phyloP scores from a whole-genome alignment of 2,113 vertebrate genomes.

The Capreolus pygargus region DNA sequence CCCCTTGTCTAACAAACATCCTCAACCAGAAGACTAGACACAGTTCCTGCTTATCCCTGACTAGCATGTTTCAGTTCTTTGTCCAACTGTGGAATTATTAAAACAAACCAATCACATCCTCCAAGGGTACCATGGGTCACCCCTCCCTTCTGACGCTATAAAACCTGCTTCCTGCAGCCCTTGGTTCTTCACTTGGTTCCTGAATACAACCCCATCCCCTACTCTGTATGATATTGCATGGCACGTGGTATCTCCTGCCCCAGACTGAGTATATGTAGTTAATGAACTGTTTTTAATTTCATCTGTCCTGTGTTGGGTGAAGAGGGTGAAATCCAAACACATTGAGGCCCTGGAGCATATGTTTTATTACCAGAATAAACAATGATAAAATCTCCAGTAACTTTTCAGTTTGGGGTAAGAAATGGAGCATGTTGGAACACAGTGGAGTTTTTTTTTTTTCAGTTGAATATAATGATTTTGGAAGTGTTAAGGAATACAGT shows the following conservation, averaged over 20 bases:
- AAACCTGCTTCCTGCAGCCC: background rate
- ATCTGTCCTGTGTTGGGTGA: background rate
- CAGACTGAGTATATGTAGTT: background rate
- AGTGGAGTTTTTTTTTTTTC: background rate
- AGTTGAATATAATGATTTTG: background rate
- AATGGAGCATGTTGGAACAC: background rate
- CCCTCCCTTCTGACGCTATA: background rate
- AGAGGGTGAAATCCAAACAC: background rate
- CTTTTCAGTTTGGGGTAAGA: background rate
- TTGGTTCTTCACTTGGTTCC: background rate
- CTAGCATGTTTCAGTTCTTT: background rate
- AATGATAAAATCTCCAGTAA: background rate
- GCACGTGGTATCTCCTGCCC: background rate
- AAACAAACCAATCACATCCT: background rate
- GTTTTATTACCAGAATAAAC: slow-evolving; percentile 16
- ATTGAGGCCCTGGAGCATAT: background rate
- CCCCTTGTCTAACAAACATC: background rate
- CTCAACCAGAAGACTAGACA: background rate
- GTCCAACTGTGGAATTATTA: background rate
- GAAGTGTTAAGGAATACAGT: background rate
- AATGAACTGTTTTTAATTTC: background rate
- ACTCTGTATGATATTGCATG: background rate
- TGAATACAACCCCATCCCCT: background rate
- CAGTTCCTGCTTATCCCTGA: background rate
- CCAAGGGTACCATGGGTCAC: background rate